Conservation (phyloP, 2,888 invertebrate species). For the Apodemia hepburni region DNA sequence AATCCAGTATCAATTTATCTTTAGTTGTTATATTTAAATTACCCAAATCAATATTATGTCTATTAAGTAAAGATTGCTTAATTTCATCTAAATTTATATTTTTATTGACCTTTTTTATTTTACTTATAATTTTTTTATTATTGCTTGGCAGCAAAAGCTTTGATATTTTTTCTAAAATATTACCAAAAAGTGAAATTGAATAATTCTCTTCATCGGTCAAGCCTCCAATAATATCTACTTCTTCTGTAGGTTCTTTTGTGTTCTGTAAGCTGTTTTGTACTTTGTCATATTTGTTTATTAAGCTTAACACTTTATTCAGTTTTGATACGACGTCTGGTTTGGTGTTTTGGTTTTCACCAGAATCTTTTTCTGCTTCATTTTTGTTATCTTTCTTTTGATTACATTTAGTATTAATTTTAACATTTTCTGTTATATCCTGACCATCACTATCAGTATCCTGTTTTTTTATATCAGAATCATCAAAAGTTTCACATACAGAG, state of each 20-base stretch:
- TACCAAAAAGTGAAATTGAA: slow-evolving; percentile 51
- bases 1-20: slow-evolving; percentile 61
- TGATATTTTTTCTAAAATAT: slow-evolving; percentile 55
- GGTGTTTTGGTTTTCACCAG: slow-evolving; percentile 24
- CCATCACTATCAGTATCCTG: slow-evolving; percentile 27
- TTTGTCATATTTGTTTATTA: slow-evolving; percentile 55
- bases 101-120: slow-evolving; percentile 41
- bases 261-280: slow-evolving; percentile 43
- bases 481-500: slow-evolving; percentile 52
- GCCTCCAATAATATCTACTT: neutral
- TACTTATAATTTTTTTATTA: slow-evolving; percentile 42
- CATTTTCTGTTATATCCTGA: slow-evolving; percentile 16
- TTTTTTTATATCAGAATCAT: slow-evolving; percentile 36
- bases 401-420: slow-evolving; percentile 22
- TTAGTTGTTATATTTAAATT: slow-evolving; percentile 48
- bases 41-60: slow-evolving; percentile 43
- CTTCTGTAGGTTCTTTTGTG: slow-evolving; percentile 34
- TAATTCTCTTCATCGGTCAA: slow-evolving; percentile 26
- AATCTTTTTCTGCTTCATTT: slow-evolving; percentile 16
- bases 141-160: slow-evolving; percentile 53
- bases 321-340: slow-evolving; percentile 45
- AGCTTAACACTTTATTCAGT: slow-evolving; percentile 50
- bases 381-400: slow-evolving; percentile 25
- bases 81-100: slow-evolving; percentile 38
- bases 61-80: slow-evolving; percentile 40